phyloP scores from a whole-genome alignment of 2,888 invertebrate species.

The Chirona hameri region DNA sequence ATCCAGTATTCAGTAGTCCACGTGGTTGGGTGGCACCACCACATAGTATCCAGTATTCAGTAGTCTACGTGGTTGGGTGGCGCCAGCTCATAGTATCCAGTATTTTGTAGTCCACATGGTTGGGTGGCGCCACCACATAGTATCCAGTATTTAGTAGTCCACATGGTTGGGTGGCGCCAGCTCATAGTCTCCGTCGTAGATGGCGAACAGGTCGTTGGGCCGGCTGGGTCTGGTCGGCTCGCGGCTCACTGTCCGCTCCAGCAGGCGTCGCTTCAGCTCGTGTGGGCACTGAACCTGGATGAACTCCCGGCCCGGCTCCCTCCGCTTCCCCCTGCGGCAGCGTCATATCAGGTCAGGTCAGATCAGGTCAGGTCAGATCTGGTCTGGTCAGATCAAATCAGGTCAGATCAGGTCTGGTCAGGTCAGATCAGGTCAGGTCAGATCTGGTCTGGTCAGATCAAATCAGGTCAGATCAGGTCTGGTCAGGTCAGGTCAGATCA shows the following conservation, averaged over 20 bases:
- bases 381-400: too few relatives aligned
- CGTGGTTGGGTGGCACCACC: too few relatives aligned
- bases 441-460: too few relatives aligned
- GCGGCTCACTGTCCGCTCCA: slow-evolving; percentile 63
- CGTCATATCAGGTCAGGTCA: too few relatives aligned
- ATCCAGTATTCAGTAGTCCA: not conserved
- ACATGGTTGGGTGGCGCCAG: slow-evolving; percentile 4
- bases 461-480: too few relatives aligned
- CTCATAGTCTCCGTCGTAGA: slow-evolving; percentile 24
- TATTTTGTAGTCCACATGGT: not conserved
- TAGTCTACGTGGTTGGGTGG: slow-evolving; percentile 10
- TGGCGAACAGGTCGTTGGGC: slow-evolving; percentile 24
- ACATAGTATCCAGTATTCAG: not conserved
- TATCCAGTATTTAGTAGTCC: not conserved
- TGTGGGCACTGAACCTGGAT: slow-evolving; percentile 85
- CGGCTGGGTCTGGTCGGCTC: not conserved
- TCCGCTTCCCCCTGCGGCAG: not conserved
- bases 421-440: too few relatives aligned
- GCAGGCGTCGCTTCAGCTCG: slow-evolving; percentile 73
- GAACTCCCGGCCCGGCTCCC: slow-evolving; percentile 57
- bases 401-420: too few relatives aligned
- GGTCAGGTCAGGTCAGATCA: too few relatives aligned
- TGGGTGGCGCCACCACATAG: too few relatives aligned
- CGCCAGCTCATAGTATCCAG: slow-evolving; percentile 6
- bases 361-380: too few relatives aligned